A percentile compares a stretch with the other conserved stretches of the same genome.
These are phyloP conservation scores for Noctua janthe DNA, from an alignment of 2,888 invertebrate genomes.

Conservation along the genomic window DNA sequence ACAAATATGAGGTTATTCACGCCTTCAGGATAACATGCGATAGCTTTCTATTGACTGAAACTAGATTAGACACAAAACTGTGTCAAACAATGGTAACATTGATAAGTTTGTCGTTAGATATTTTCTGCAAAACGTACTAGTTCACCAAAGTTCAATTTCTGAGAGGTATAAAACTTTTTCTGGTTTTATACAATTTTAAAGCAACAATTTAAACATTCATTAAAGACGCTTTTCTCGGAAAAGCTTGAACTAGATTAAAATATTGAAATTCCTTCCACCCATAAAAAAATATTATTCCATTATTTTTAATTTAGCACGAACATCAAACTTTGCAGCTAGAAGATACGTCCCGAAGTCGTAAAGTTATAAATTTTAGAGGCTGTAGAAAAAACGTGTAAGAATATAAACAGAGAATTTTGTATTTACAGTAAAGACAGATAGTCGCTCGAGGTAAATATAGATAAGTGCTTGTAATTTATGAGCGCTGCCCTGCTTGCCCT, in stretches of 20 bases:
- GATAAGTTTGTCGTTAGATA: constrained; percentile 27
- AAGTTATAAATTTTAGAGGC: constrained; percentile 63
- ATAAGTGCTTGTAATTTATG: constrained; percentile 84
- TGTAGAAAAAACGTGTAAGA: constrained; percentile 64
- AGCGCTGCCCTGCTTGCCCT: constrained; percentile 50
- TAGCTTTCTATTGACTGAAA: constrained; percentile 56
- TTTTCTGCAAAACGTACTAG: not conserved
- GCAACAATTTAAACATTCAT: constrained; percentile 20
- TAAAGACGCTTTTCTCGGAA: constrained; percentile 8
- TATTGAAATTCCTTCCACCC: constrained; percentile 18
- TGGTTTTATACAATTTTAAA: not conserved
- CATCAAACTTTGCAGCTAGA: constrained; percentile 34
- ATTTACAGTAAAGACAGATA: constrained; percentile 82
- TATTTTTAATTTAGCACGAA: constrained; percentile 58
- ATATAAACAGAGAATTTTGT: constrained; percentile 77
- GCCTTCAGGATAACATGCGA: constrained; percentile 64
- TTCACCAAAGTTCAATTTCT: not conserved
- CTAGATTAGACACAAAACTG: constrained; percentile 55
- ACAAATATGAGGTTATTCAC: constrained; percentile 63
- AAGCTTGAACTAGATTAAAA: constrained; percentile 18
- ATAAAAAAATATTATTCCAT: constrained; percentile 42
- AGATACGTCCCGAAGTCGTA: constrained; percentile 48
- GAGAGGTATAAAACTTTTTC: not conserved
- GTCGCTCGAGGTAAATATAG: constrained; percentile 81
- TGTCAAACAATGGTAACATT: constrained; percentile 42